phyloP scores from a whole-genome alignment of 2,797 vertebrate genomes.

The Neomorphus geoffroyi region DNA sequence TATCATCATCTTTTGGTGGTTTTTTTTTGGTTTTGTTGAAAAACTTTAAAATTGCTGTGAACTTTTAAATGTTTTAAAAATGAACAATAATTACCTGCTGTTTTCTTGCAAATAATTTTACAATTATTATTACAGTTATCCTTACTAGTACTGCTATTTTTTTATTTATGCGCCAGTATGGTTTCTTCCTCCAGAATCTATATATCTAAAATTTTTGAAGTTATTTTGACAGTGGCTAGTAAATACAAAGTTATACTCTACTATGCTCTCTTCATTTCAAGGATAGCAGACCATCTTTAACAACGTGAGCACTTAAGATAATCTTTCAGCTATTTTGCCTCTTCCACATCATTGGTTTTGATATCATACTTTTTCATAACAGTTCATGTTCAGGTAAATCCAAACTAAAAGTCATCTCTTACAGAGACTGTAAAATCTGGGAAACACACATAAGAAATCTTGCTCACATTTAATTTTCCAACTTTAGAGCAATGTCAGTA shows the following conservation, averaged over 20 bases:
- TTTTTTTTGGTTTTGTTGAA: background rate
- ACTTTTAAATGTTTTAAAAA: background rate
- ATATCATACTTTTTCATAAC: background rate
- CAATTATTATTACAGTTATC: background rate
- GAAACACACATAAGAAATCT: background rate
- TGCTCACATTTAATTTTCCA: background rate
- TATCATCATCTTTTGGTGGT: background rate
- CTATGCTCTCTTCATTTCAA: background rate
- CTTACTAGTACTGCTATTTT: background rate
- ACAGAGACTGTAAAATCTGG: background rate
- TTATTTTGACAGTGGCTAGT: background rate
- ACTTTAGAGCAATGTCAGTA: background rate
- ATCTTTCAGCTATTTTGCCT: background rate
- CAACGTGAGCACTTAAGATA: background rate
- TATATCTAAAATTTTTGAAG: background rate
- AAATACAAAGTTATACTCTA: background rate
- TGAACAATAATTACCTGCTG: background rate
- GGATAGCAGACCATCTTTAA: background rate
- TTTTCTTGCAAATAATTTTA: background rate
- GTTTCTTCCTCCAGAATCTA: background rate
- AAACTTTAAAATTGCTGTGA: background rate
- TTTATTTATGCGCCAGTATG: background rate
- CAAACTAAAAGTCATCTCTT: background rate
- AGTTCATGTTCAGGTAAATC: background rate
- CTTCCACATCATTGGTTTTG: background rate